Evolutionary conservation across 1,140 invertebrate genomes (phyloP), one percentile per base, ranked within the genome.

Genomic region (Calliphora vicina): DNA sequence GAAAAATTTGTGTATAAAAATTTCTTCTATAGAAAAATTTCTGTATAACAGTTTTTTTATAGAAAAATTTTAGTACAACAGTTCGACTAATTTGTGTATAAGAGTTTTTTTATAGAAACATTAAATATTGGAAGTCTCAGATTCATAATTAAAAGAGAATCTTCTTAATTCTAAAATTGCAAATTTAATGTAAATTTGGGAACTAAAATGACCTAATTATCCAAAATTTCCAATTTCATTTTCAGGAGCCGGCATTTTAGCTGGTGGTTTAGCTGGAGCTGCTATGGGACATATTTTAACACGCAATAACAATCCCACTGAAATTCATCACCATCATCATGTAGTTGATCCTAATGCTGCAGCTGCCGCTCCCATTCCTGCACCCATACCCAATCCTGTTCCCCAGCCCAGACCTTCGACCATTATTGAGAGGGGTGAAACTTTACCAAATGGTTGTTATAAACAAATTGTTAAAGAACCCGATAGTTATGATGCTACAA

Each of bases 391-490:
- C 9, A 25, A 43, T 10, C 25, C 45, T 15, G 23, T 23, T 5
- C 50, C 12, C 0, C 35, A 10, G n/a, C 17, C 20, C 17, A 61
- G 12, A n/a, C 71, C 43, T 4, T 45, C 82, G 9, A 73, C 43
- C 23, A 78, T 57, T 29, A 57, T 82, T 4, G 50, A 74, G 57
- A 57, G 45, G 25, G 43, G 74, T 57, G 43, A 73, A 82, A 42
- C 72, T 17, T 8, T 82, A 23, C 43, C 82, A 9, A 73, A 50
- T 10, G 72, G 74, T 50, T 82, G 82, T 42, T 45, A 45, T 23
- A 82, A 78, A 57, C 42, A 82, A 73, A 27, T 57, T 13, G 9
- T 74, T 26, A 82, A 45, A 17, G 43, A 71, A 35, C 73, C 42
- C 0, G 45, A 78, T 35, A 5, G 1, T 0, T 10, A 67, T 23